Percentiles rank a stretch among this genome's conserved stretches.
These are phyloP conservation scores for Drosophila mojavensis DNA, from an alignment of 1,140 invertebrate genomes.

Conservation along the genomic window DNA sequence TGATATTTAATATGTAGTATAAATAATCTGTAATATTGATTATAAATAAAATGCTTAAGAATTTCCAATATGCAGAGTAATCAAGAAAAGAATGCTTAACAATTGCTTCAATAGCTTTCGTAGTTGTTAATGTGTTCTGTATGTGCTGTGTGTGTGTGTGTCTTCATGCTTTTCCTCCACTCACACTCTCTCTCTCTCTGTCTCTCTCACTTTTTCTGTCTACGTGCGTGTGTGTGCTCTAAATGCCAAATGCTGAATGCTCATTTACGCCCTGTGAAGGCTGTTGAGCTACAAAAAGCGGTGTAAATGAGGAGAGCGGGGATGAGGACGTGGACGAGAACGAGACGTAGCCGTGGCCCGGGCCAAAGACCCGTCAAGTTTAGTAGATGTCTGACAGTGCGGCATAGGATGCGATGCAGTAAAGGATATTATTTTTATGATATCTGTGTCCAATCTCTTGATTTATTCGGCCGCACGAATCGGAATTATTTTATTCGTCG, in stretches of 20 bases:
- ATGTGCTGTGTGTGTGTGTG: constrained; percentile 6
- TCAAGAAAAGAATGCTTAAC: constrained; percentile 8
- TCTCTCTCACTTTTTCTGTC: not conserved
- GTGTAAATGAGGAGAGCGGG: constrained; percentile 46
- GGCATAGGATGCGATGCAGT: constrained; percentile 33
- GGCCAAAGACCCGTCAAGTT: constrained; percentile 37
- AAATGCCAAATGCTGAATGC: constrained; percentile 43
- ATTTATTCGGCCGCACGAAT: constrained; percentile 83
- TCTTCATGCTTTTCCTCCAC: not conserved
- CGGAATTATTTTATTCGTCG: constrained; percentile 77
- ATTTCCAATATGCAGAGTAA: not conserved
- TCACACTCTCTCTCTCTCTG: not conserved
- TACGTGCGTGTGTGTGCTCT: not conserved
- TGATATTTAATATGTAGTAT: too few relatives aligned
- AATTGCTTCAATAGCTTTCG: constrained; percentile 41
- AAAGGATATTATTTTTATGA: constrained; percentile 83
- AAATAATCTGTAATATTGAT: not conserved
- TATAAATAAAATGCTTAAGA: not conserved
- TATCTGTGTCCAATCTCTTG: constrained; percentile 84
- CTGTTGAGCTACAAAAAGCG: constrained; percentile 36
- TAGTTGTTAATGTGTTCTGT: constrained; percentile 2
- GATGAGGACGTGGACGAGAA: constrained; percentile 1
- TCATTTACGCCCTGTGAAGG: constrained; percentile 36
- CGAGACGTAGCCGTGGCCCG: not conserved
- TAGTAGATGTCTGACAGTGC: constrained; percentile 43